phyloP scores from a whole-genome alignment of 2,113 vertebrate species.

The Recurvirostra avosetta region DNA sequence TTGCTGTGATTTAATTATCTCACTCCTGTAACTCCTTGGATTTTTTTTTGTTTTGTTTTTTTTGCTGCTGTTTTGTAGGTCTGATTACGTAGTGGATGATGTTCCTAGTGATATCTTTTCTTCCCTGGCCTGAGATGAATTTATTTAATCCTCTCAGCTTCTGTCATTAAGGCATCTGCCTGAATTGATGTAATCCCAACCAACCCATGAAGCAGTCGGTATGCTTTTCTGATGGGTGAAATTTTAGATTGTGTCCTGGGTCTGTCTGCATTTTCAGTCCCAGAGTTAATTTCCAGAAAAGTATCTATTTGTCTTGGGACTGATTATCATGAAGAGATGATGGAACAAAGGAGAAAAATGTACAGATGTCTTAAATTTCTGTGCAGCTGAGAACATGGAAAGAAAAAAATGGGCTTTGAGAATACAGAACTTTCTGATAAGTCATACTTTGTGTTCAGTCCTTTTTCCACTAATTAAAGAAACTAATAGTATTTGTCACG shows the following conservation, averaged over 20 bases:
- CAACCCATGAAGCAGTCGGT: not conserved
- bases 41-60: not conserved
- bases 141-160: conserved; percentile 51
- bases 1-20: not conserved
- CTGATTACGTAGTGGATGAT: not conserved
- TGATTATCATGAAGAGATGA: not conserved
- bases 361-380: not conserved
- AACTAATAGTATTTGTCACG: not conserved
- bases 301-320: not conserved
- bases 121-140: conserved; percentile 12
- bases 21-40: not conserved
- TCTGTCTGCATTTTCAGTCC: not conserved
- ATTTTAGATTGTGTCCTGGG: not conserved
- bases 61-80: not conserved
- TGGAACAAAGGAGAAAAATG: not conserved
- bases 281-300: not conserved
- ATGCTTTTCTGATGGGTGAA: not conserved
- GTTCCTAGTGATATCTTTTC: not conserved
- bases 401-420: not conserved
- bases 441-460: not conserved
- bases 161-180: conserved; percentile 10
- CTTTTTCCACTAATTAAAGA: not conserved
- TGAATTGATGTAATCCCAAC: not conserved
- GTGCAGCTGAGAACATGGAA: not conserved
- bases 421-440: not conserved